Conservation (phyloP, 1,140 invertebrate species). For the Hormaphis cornu region DNA sequence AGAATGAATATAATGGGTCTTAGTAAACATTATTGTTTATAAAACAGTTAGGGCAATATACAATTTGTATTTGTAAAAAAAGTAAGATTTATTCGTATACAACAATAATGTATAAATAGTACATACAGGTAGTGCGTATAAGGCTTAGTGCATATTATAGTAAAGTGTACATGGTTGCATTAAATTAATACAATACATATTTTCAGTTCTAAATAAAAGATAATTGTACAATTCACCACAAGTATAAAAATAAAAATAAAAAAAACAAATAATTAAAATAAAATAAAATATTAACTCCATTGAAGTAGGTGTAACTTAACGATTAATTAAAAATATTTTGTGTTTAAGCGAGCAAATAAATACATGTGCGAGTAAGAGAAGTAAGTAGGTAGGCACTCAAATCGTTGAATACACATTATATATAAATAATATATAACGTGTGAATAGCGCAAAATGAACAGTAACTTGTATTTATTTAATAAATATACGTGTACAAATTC, state of each 20-base stretch:
- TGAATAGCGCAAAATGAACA: background rate
- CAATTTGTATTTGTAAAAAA: too few species aligned
- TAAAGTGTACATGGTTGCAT: background rate
- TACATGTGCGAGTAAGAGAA: background rate
- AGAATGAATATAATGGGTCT: too few species aligned
- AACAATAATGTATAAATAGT: background rate
- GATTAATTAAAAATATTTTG: too few species aligned
- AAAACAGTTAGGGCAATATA: too few species aligned
- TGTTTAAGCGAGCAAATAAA: background rate
- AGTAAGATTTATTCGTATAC: slow-evolving; percentile 7
- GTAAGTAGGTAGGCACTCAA: background rate
- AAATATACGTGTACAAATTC: background rate
- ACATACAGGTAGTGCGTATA: background rate
- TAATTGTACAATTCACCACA: background rate
- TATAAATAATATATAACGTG: background rate
- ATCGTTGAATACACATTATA: background rate
- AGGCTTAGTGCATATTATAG: too few species aligned
- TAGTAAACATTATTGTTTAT: too few species aligned
- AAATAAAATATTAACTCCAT: background rate
- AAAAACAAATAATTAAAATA: background rate
- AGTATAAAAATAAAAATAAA: background rate
- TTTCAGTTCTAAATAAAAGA: background rate
- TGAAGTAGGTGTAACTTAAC: background rate
- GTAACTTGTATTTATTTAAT: background rate
- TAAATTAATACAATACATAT: background rate